phyloP scores from a whole-genome alignment of 1,140 invertebrate species.

The Dufourea novaeangliae region DNA sequence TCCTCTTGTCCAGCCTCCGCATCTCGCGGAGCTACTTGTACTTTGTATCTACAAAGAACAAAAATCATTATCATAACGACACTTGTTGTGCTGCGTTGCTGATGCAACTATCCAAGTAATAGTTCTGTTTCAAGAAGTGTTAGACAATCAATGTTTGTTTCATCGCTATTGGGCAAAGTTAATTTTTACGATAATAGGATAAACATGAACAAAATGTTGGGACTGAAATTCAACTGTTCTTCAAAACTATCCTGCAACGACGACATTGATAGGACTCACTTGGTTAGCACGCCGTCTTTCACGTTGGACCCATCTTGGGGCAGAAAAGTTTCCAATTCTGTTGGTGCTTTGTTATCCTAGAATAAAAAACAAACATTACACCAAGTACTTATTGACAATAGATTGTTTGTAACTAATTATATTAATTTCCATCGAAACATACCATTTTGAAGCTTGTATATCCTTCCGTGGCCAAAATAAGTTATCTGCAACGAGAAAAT shows the following conservation, averaged over 20 bases:
- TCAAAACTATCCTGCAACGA: not conserved
- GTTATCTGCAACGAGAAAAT: slow-evolving; percentile 26
- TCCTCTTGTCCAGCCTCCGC: slow-evolving; percentile 80
- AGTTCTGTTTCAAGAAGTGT: too few species aligned
- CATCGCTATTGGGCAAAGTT: too few species aligned
- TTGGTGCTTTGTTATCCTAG: slow-evolving; percentile 73
- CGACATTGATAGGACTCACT: slow-evolving; percentile 64
- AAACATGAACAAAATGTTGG: not conserved
- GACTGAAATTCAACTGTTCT: not conserved
- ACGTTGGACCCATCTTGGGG: slow-evolving; percentile 83
- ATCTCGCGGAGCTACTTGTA: slow-evolving; percentile 81
- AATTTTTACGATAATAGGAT: not conserved
- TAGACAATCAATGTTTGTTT: too few species aligned
- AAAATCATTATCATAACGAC: slow-evolving; percentile 25
- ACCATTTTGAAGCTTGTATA: slow-evolving; percentile 24
- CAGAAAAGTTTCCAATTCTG: slow-evolving; percentile 86
- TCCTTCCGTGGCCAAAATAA: not conserved
- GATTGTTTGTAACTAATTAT: not conserved
- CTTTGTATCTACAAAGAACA: slow-evolving; percentile 84
- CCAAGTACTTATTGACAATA: not conserved
- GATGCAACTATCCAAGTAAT: too few species aligned
- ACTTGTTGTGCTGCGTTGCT: not conserved
- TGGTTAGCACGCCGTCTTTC: slow-evolving; percentile 76
- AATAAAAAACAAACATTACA: slow-evolving; percentile 1
- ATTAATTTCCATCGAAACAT: not conserved